These are phyloP conservation scores for Leucoptera coffeella DNA, from an alignment of 2,888 invertebrate genomes.

Conservation along the genomic window DNA sequence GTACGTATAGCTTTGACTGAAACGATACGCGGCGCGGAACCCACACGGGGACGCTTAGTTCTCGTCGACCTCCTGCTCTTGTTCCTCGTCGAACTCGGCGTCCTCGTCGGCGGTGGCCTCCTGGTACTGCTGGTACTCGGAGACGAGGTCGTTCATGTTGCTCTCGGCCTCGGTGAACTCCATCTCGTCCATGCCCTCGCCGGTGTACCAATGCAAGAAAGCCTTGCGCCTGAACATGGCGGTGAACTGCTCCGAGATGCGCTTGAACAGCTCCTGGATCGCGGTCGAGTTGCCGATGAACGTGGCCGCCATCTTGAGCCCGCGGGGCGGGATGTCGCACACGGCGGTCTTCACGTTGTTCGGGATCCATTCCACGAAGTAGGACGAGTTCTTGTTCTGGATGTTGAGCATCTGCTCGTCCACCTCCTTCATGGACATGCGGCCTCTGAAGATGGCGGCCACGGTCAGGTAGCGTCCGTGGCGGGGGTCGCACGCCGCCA, in stretches of 20 bases:
- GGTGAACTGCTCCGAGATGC: conserved; percentile 86
- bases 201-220: conserved; percentile 97
- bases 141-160: conserved; percentile 94
- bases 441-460: conserved; percentile 84
- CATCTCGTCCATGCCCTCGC: conserved; percentile 96
- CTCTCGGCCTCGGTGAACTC: conserved; percentile 93
- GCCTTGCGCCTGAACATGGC: conserved; percentile 97
- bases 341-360: conserved; percentile 81
- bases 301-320: conserved; percentile 90
- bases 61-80: conserved; percentile 64
- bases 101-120: conserved; percentile 80
- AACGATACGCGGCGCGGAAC: no score
- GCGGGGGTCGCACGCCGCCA: conserved; percentile 91
- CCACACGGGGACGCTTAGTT: conserved; percentile 22
- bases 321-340: conserved; percentile 80
- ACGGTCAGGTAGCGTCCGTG: conserved; percentile 89
- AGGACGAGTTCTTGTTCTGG: conserved; percentile 89
- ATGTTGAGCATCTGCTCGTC: conserved; percentile 92
- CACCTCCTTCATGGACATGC: conserved; percentile 92
- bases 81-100: conserved; percentile 74
- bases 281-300: conserved; percentile 92
- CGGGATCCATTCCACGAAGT: conserved; percentile 90
- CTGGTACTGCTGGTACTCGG: conserved; percentile 93
- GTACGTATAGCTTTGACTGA: no score
- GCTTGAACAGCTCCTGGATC: conserved; percentile 88